A percentile compares a stretch with the other conserved stretches of the same genome.
Conservation (phyloP, 2,797 vertebrate genomes). For the Xenopus petersii region DNA sequence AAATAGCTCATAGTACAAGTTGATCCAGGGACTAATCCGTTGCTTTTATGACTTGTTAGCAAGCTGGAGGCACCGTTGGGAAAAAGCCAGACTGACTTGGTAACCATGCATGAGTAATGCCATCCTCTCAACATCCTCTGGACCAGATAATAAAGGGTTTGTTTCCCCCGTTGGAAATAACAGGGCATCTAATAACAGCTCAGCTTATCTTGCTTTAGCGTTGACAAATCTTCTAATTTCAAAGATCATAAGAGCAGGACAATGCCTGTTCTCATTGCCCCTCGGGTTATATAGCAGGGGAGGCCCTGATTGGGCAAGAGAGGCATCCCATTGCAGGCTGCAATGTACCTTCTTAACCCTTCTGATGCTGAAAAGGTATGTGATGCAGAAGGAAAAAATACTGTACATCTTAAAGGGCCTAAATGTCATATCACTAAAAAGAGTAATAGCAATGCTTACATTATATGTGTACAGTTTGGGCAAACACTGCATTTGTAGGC, state of each 20-base stretch:
- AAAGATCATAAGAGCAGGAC: conserved; percentile 37
- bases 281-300: conserved; percentile 28
- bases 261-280: conserved; percentile 43
- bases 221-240: conserved; percentile 46
- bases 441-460: no score
- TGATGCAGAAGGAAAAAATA: no score
- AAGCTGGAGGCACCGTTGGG: conserved; percentile 20
- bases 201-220: conserved; percentile 43
- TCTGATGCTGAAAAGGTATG: conserved; percentile 3
- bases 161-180: conserved; percentile 40
- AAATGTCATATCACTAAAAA: no score
- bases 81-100: conserved; percentile 38
- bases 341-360: conserved; percentile 24
- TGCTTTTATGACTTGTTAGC: conserved; percentile 10
- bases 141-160: conserved; percentile 43
- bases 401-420: no score
- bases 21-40: no score
- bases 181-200: conserved; percentile 46
- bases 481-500: no score
- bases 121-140: conserved; percentile 33
- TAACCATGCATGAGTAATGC: conserved; percentile 39
- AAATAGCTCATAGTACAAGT: no score
- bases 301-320: conserved; percentile 14
- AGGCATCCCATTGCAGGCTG: conserved; percentile 8
- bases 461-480: no score